Evolutionary conservation across 2,797 vertebrate species (phyloP), one percentile per base, ranked within the genome.

Genomic region (Phrynocephalus vlangalii): DNA sequence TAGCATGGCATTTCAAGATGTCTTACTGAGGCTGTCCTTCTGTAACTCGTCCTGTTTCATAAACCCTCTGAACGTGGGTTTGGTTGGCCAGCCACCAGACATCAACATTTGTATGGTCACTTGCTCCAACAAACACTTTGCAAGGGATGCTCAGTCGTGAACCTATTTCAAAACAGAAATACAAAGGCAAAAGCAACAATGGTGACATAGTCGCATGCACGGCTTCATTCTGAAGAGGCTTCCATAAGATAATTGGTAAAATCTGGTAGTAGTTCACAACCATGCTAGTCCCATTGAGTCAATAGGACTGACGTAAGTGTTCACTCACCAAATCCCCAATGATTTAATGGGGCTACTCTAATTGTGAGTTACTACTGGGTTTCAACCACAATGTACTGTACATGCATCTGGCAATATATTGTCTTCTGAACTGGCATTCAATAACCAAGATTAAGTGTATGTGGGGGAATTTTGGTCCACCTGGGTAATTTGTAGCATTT

Each of bases 81-180:
- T 95, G 89, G 48, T 98, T 97, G 30, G 97, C 96, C 8, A 95
- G 90, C 99, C 99, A 99, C 84, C 95, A 97, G 90, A 99, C 97
- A 9, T 90, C 16, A 0, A 97, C 98, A 26, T 92, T 90, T 1
- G 91, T 24, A 0, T 92, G 91, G 7, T 76, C 89, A 78, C 95
- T 93, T n/a, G 92, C 95, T 1, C 95, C 97, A 75, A 97, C 94
- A 83, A 97, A 96, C 79, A 98, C 98, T 85, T 94, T 96, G 91
- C 99, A 99, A 0, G 95, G 95, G 66, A 99, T 94, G 28, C 95
- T 96, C 95, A 99, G 85, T 81, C 88, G 97, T 52, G 98, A 98
- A 26, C 98, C 98, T 99, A 48, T 48, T 48, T 20, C 73, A n/a
- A 78, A 80, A 87, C 38, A 84, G 71, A 82, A 91, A 83, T 6